phyloP scores from a whole-genome alignment of 2,888 invertebrate species.

The Macropis europaea region DNA sequence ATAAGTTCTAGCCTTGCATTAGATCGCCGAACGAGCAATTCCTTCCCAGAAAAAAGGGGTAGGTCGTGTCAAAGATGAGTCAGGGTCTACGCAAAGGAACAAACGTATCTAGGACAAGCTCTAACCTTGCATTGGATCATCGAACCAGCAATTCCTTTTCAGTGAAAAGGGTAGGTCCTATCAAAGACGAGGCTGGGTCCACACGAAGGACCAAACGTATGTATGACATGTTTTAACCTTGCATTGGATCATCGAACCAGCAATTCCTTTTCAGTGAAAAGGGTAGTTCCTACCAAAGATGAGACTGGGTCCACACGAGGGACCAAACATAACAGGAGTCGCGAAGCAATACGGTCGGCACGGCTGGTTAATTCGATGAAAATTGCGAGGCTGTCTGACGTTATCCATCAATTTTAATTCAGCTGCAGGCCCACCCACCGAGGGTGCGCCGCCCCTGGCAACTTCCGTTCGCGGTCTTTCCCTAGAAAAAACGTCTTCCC shows the following conservation, averaged over 20 bases:
- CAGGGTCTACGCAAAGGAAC: too few species aligned
- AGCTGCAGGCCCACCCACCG: conserved; percentile 56
- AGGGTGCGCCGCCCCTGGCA: conserved; percentile 63
- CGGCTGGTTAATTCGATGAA: conserved; percentile 59
- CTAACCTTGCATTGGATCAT: too few species aligned
- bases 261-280: conserved; percentile 26
- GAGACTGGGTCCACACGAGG: conserved; percentile 23
- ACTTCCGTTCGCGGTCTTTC: conserved; percentile 63
- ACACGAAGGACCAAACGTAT: too few species aligned
- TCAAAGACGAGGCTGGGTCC: too few species aligned
- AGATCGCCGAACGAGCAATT: neutral
- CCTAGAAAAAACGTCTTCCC: conserved; percentile 45
- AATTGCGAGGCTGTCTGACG: conserved; percentile 59
- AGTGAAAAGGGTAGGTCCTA: too few species aligned
- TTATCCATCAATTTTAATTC: conserved; percentile 66
- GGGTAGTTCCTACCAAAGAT: conserved; percentile 19
- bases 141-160: neutral
- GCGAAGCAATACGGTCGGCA: conserved; percentile 40
- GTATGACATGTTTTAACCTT: too few species aligned
- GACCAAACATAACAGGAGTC: conserved; percentile 9
- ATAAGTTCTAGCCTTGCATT: too few species aligned
- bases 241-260: too few species aligned
- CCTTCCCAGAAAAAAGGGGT: too few species aligned
- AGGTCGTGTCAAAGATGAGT: too few species aligned
- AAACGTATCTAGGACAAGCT: too few species aligned